Evolutionary conservation across 2,113 vertebrate species (phyloP).

Genomic region (human): GRCh38 chr6:88635501-88636000

Average conservation of each 20-base stretch:
- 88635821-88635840: neutral
- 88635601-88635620: conserved; percentile 20
- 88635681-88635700: neutral
- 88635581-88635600: conserved; percentile 15
- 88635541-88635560: neutral
- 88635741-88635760: neutral
- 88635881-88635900: neutral
- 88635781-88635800: neutral
- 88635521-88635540: neutral
- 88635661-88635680: conserved; percentile 7
- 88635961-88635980: neutral
- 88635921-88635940: neutral
- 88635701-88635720: neutral
- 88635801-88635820: neutral
- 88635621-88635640: neutral
- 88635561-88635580: neutral
- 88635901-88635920: neutral
- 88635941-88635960: neutral
- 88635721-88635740: neutral
- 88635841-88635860: neutral
- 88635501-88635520: neutral
- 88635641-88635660: neutral
- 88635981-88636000: neutral
- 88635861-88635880: neutral
- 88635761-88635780: conserved; percentile 33